Conservation (phyloP, 2,113 vertebrate species). For the Tetraodon nigroviridis region DNA sequence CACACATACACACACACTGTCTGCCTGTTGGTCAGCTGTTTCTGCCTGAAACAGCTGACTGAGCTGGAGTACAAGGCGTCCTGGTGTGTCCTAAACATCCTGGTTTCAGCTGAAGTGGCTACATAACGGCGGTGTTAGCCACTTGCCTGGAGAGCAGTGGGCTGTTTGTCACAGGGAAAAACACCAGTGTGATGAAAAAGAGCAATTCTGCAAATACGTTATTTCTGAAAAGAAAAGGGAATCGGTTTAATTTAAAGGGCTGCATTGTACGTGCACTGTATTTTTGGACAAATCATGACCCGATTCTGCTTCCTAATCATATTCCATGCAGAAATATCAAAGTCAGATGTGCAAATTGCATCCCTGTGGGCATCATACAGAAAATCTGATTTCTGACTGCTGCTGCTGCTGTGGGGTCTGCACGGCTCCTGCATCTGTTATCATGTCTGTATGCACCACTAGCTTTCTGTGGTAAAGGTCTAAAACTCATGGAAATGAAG, state of each 20-base stretch:
- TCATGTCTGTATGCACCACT: neutral
- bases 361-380: neutral
- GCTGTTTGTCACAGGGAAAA: slow-evolving; percentile 2
- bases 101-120: slow-evolving; percentile 50
- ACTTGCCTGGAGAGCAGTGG: slow-evolving; percentile 34
- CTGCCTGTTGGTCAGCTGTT: neutral
- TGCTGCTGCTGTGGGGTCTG: slow-evolving; percentile 3
- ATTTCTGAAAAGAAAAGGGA: neutral
- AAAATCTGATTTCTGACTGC: slow-evolving; percentile 1
- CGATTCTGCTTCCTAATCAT: neutral
- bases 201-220: neutral
- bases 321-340: neutral
- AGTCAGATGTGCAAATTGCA: neutral
- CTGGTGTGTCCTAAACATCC: slow-evolving; percentile 41
- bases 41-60: slow-evolving; percentile 47
- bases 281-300: too few species aligned
- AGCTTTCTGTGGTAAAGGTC: slow-evolving; percentile 1
- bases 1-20: slow-evolving; percentile 34
- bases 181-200: neutral
- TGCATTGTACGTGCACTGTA: too few species aligned
- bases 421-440: slow-evolving; percentile 2
- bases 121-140: slow-evolving; percentile 23
- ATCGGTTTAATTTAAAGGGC: too few species aligned
- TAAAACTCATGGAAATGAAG: slow-evolving; percentile 21
- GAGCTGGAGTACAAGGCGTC: slow-evolving; percentile 35